Evolutionary conservation across 2,888 invertebrate species (phyloP).

Genomic region (Trichacis sp.): DNA sequence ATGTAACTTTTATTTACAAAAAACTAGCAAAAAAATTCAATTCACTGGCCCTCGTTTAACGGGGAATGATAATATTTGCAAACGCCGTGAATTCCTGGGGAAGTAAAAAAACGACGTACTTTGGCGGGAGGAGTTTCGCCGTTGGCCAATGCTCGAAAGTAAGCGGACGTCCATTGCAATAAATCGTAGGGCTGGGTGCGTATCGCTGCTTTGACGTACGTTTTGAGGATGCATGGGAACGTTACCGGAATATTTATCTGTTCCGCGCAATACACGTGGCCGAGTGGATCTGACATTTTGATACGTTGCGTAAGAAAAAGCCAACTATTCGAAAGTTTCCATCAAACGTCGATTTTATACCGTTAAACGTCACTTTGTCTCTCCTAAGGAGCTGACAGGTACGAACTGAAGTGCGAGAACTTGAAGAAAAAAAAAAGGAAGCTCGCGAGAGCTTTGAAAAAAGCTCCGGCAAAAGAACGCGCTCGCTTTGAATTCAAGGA

Average conservation of each 20-base stretch:
- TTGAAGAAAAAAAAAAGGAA: slow-evolving; percentile 6
- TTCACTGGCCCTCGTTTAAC: no score
- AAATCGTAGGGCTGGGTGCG: slow-evolving; percentile 90
- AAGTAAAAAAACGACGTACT: slow-evolving; percentile 61
- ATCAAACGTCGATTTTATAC: slow-evolving; percentile 14
- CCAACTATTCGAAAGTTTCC: slow-evolving; percentile 9
- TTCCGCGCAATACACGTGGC: slow-evolving; percentile 84
- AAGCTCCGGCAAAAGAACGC: background rate
- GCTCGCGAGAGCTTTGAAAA: no score
- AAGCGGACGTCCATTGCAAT: slow-evolving; percentile 82
- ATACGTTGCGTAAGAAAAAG: slow-evolving; percentile 22
- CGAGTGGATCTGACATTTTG: slow-evolving; percentile 53
- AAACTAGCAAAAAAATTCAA: no score
- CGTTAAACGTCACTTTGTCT: slow-evolving; percentile 9
- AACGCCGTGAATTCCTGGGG: background rate
- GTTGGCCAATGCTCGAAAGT: slow-evolving; percentile 82
- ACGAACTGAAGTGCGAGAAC: background rate
- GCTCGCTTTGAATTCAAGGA: slow-evolving; percentile 10
- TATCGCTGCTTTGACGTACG: slow-evolving; percentile 90
- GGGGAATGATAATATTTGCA: background rate
- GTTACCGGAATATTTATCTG: slow-evolving; percentile 87
- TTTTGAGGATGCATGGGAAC: slow-evolving; percentile 84
- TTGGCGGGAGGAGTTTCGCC: slow-evolving; percentile 84
- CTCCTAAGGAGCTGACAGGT: background rate
- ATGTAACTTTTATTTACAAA: no score